phyloP scores from a whole-genome alignment of 2,113 vertebrate species.

The Aegotheles bennettii region DNA sequence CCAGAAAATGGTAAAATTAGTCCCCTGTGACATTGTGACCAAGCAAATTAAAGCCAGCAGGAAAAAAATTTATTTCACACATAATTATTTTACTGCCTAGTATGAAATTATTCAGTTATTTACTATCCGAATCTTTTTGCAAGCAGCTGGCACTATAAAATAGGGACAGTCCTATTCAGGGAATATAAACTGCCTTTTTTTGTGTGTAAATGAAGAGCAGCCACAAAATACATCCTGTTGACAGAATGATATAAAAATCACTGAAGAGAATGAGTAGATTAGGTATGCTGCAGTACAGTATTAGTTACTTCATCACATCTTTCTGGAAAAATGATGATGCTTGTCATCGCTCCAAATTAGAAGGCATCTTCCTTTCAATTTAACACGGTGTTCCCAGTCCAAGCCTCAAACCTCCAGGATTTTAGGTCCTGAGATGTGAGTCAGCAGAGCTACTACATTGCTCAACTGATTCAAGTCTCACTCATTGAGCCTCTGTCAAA shows the following conservation, averaged over 20 bases:
- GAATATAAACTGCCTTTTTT: slow-evolving; percentile 3
- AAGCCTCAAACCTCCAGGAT: not conserved
- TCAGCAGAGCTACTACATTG: not conserved
- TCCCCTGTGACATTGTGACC: slow-evolving; percentile 30
- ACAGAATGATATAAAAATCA: not conserved
- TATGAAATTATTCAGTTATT: not conserved
- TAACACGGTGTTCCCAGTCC: not conserved
- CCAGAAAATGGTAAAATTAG: slow-evolving; percentile 45
- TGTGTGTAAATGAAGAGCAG: not conserved
- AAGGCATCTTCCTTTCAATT: not conserved
- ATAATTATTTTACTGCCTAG: not conserved
- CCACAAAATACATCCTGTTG: slow-evolving; percentile 41
- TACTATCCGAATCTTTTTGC: not conserved
- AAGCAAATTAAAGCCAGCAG: not conserved
- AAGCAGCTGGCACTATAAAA: not conserved
- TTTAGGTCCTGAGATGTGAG: slow-evolving; percentile 8
- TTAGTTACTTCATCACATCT: not conserved
- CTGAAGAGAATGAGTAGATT: not conserved
- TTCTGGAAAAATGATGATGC: not conserved
- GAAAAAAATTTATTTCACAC: not conserved
- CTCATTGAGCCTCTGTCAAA: not conserved
- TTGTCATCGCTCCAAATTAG: slow-evolving; percentile 9
- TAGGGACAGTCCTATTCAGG: not conserved
- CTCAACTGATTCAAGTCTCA: not conserved
- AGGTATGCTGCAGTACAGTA: not conserved